Evolutionary conservation across 2,113 vertebrate genomes (phyloP).

Genomic region (Sula dactylatra): DNA sequence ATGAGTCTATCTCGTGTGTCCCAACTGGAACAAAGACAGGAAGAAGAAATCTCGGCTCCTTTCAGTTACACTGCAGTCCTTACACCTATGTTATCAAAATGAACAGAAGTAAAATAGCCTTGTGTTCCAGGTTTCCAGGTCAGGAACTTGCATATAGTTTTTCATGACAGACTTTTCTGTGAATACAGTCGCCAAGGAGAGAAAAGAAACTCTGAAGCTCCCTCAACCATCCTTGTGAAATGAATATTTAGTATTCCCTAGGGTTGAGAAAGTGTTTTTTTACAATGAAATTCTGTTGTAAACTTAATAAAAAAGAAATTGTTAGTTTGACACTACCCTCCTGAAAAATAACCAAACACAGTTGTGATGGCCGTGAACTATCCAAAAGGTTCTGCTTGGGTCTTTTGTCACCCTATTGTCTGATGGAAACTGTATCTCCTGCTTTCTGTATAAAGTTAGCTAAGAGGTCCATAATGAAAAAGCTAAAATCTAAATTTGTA

Average conservation of each 20-base stretch:
- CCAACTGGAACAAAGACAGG: background rate
- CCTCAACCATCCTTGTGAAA: background rate
- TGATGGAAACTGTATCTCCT: background rate
- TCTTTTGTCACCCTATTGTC: background rate
- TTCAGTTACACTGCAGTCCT: background rate
- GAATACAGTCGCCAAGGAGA: background rate
- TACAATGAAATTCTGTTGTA: background rate
- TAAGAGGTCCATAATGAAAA: background rate
- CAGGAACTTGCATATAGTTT: background rate
- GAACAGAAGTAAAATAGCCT: background rate
- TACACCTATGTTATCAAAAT: background rate
- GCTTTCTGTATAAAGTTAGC: background rate
- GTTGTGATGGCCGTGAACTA: background rate
- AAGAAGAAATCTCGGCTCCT: background rate
- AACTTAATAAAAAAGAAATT: background rate
- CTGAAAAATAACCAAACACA: background rate
- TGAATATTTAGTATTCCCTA: background rate
- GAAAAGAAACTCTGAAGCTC: background rate
- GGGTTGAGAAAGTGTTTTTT: background rate
- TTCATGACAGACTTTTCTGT: background rate
- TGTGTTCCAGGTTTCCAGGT: background rate
- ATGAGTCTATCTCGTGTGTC: background rate
- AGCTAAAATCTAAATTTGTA: background rate
- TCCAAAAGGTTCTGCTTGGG: background rate
- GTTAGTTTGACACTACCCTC: background rate